Evolutionary conservation across 2,888 invertebrate genomes (phyloP).

Genomic region (Atrina japonica): DNA sequence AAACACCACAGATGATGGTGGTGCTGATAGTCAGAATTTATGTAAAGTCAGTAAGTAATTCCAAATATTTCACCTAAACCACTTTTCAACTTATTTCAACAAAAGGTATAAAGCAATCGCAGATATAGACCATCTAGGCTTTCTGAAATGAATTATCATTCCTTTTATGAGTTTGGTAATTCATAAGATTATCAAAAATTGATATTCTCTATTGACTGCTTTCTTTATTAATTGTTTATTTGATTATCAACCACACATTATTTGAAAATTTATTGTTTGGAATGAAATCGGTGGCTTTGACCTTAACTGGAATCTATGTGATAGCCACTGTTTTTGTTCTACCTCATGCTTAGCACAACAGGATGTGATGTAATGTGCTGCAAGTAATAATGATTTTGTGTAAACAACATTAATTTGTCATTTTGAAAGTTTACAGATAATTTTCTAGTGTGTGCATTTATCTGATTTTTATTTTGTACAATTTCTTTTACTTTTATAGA

Average conservation of each 20-base stretch:
- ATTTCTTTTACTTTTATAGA: conserved; percentile 11
- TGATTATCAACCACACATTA: too few relatives aligned
- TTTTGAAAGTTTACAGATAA: background rate
- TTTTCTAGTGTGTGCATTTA: background rate
- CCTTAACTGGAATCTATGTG: too few relatives aligned
- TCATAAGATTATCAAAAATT: too few relatives aligned
- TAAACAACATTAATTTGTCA: too few relatives aligned
- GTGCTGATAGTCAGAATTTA: conserved; percentile 24
- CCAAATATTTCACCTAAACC: background rate
- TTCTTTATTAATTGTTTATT: background rate
- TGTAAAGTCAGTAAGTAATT: conserved; percentile 50
- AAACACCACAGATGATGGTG: conserved; percentile 44
- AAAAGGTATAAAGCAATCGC: background rate
- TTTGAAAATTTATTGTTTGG: too few relatives aligned
- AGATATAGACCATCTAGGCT: background rate
- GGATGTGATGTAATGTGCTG: too few relatives aligned
- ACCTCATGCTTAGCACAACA: too few relatives aligned
- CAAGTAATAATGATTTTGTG: too few relatives aligned
- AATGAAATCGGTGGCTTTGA: too few relatives aligned
- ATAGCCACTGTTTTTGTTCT: background rate
- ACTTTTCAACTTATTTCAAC: background rate
- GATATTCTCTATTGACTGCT: too few relatives aligned
- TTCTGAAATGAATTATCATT: too few relatives aligned
- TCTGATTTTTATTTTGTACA: background rate
- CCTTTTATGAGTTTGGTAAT: too few relatives aligned